Conservation (phyloP, 2,113 vertebrate species). For the Numenius arquata region DNA sequence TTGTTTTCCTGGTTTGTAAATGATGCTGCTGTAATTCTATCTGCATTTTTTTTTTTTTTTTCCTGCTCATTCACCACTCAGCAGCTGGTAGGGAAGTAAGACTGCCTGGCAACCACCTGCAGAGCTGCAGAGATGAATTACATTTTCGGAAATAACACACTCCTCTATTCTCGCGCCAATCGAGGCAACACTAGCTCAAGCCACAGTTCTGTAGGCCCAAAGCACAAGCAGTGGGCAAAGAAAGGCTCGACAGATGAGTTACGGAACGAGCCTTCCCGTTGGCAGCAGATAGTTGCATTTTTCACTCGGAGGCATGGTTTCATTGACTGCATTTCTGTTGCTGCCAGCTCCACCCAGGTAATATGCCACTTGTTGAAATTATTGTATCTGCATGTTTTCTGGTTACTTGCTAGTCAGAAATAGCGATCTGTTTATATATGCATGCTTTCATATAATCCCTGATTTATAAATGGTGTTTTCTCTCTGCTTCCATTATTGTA, state of each 20-base stretch:
- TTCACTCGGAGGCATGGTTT: slow-evolving; percentile 92
- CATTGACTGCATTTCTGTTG: slow-evolving; percentile 92
- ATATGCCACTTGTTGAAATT: slow-evolving; percentile 71
- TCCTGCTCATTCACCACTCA: slow-evolving; percentile 76
- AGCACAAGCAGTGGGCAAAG: slow-evolving; percentile 89
- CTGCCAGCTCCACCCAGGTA: slow-evolving; percentile 91
- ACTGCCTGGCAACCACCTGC: slow-evolving; percentile 84
- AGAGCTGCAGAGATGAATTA: slow-evolving; percentile 94
- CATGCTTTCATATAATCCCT: not conserved
- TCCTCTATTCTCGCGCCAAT: slow-evolving; percentile 87
- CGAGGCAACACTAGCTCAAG: slow-evolving; percentile 83
- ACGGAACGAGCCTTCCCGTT: slow-evolving; percentile 85
- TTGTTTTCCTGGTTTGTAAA: slow-evolving; percentile 73
- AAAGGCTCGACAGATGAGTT: slow-evolving; percentile 90
- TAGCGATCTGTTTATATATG: not conserved
- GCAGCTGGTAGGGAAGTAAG: slow-evolving; percentile 82
- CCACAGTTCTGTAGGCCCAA: slow-evolving; percentile 85
- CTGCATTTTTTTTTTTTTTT: slow-evolving; percentile 73
- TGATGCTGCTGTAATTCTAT: slow-evolving; percentile 84
- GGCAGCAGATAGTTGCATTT: slow-evolving; percentile 94
- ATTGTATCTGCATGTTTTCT: slow-evolving; percentile 50
- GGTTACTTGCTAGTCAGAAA: slow-evolving; percentile 20
- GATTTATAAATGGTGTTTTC: not conserved
- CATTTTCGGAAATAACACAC: slow-evolving; percentile 98
- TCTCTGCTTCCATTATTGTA: slow-evolving; percentile 14